These are phyloP conservation scores for Habrosyne pyritoides DNA, from an alignment of 2,888 invertebrate genomes.

Conservation along the genomic window DNA sequence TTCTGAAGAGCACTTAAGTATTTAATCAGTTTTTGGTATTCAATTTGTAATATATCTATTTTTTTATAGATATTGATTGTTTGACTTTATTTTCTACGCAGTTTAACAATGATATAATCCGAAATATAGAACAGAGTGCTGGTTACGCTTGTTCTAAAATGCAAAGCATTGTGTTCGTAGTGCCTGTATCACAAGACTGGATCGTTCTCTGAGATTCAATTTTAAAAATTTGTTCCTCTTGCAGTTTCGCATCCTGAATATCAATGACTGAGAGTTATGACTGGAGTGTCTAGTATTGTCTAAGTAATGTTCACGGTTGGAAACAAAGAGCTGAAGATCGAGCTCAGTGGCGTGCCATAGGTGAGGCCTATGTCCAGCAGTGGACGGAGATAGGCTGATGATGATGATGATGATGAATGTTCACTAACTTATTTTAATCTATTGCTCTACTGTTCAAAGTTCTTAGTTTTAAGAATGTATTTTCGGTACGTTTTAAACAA, in stretches of 20 bases:
- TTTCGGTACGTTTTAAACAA: not conserved
- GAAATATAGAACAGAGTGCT: not conserved
- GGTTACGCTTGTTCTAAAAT: conserved; percentile 24
- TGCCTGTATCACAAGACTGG: conserved; percentile 56
- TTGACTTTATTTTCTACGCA: no score
- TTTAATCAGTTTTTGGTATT: no score
- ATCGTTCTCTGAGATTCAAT: conserved; percentile 71
- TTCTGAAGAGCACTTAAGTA: no score
- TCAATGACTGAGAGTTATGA: conserved; percentile 67
- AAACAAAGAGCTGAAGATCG: no score
- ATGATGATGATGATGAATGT: no score
- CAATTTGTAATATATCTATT: no score
- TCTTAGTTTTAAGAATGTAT: not conserved
- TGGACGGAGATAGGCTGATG: no score
- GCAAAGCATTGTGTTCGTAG: conserved; percentile 41
- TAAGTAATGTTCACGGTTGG: conserved; percentile 4
- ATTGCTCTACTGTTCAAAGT: not conserved
- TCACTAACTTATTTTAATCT: conserved; percentile 6
- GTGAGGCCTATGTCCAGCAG: no score
- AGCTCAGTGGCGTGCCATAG: no score
- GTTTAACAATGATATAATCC: no score
- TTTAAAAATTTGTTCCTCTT: conserved; percentile 76
- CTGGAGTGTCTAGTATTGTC: conserved; percentile 41
- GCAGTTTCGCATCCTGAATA: conserved; percentile 63
- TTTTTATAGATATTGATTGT: no score